phyloP scores from a whole-genome alignment of 2,113 vertebrate genomes.

The Melospiza melodia region DNA sequence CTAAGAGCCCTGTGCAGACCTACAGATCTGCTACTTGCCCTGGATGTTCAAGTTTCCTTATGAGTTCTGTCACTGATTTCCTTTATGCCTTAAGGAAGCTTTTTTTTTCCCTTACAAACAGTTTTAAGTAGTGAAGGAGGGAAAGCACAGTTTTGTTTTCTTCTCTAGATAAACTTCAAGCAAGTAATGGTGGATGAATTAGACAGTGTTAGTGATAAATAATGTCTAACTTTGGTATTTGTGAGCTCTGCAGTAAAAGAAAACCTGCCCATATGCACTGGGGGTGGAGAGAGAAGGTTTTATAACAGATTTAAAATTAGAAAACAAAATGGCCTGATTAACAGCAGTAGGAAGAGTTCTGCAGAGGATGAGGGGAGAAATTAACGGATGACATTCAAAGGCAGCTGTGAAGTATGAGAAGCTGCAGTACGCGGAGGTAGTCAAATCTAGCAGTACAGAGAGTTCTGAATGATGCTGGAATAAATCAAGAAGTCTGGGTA shows the following conservation, averaged over 20 bases:
- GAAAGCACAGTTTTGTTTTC: conserved; percentile 29
- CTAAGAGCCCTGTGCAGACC: not conserved
- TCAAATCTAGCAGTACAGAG: conserved; percentile 60
- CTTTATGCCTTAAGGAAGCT: not conserved
- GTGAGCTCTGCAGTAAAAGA: conserved; percentile 46
- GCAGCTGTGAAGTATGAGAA: conserved; percentile 69
- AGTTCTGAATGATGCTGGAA: conserved; percentile 63
- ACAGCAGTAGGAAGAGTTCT: conserved; percentile 71
- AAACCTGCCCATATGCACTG: conserved; percentile 71
- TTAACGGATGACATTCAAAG: conserved; percentile 69
- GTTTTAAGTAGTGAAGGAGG: conserved; percentile 5
- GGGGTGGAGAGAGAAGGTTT: conserved; percentile 69
- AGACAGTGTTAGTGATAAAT: conserved; percentile 45
- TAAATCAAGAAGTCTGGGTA: conserved; percentile 10
- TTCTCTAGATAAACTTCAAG: conserved; percentile 23
- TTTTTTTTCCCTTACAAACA: not conserved
- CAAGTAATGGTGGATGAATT: conserved; percentile 22
- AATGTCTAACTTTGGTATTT: conserved; percentile 49
- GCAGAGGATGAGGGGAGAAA: conserved; percentile 67
- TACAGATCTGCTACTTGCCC: not conserved
- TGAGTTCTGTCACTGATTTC: conserved; percentile 11
- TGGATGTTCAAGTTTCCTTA: not conserved
- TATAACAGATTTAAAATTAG: conserved; percentile 75
- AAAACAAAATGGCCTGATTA: conserved; percentile 73
- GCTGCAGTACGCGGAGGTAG: conserved; percentile 54